Evolutionary conservation across 2,888 invertebrate species (phyloP).

Genomic region (Synergus itoensis): DNA sequence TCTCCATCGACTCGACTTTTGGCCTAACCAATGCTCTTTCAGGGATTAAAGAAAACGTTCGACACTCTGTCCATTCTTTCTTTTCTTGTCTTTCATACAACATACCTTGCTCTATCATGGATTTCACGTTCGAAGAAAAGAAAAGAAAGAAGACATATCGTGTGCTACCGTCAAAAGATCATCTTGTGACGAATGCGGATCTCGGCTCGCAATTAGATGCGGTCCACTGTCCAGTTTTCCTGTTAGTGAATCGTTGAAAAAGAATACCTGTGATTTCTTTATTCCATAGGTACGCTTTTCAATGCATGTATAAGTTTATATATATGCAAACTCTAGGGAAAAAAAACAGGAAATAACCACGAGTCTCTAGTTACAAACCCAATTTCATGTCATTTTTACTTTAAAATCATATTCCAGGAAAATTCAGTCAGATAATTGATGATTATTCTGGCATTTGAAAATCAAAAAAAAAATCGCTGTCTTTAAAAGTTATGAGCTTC

Average conservation of each 20-base stretch:
- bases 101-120: slow-evolving; percentile 26
- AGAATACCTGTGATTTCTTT: slow-evolving; percentile 25
- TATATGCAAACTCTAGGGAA: too few species aligned
- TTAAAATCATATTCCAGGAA: too few species aligned
- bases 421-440: too few species aligned
- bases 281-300: neutral
- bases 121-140: slow-evolving; percentile 35
- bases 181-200: slow-evolving; percentile 71
- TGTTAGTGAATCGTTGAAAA: slow-evolving; percentile 44
- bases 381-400: too few species aligned
- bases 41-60: slow-evolving; percentile 63
- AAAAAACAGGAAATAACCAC: too few species aligned
- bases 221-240: slow-evolving; percentile 64
- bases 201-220: slow-evolving; percentile 64
- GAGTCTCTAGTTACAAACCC: too few species aligned
- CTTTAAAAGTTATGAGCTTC: too few species aligned
- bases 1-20: slow-evolving; percentile 56
- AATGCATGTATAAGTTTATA: neutral
- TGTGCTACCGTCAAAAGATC: slow-evolving; percentile 58
- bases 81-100: slow-evolving; percentile 50
- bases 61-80: slow-evolving; percentile 49
- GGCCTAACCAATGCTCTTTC: slow-evolving; percentile 52
- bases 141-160: slow-evolving; percentile 50
- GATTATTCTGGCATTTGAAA: too few species aligned
- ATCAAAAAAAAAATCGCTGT: too few species aligned